A percentile compares a stretch with the other conserved stretches of the same genome.
Conservation (phyloP, 2,888 invertebrate genomes). For the Eupithecia insigniata region DNA sequence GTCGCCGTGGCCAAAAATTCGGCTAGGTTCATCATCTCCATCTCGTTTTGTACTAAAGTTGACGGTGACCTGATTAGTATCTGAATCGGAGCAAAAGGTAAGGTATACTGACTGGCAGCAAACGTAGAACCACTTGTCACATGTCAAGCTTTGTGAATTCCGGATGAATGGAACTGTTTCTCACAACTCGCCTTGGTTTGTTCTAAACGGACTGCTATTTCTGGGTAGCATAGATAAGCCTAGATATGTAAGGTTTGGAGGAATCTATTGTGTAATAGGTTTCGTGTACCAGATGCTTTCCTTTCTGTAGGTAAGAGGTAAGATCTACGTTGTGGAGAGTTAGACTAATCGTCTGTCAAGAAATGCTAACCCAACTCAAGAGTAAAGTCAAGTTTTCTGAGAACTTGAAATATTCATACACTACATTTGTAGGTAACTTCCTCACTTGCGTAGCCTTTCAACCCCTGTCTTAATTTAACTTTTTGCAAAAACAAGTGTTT, state of each 20-base stretch:
- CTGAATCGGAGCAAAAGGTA: conserved; percentile 6
- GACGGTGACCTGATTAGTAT: not conserved
- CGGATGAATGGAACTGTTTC: conserved; percentile 34
- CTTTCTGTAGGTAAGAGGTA: not conserved
- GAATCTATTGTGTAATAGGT: not conserved
- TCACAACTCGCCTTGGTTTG: conserved; percentile 23
- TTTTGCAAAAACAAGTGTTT: conserved; percentile 1
- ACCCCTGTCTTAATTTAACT: conserved; percentile 14
- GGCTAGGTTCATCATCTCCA: not conserved
- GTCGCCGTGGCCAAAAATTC: too few relatives aligned
- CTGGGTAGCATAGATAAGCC: not conserved
- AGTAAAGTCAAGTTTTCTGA: not conserved
- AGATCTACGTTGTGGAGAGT: not conserved
- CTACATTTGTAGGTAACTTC: conserved; percentile 2
- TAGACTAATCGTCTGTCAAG: conserved; percentile 9
- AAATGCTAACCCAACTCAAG: conserved; percentile 12
- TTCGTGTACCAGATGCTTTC: not conserved
- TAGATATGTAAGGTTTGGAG: not conserved
- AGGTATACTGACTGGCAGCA: conserved; percentile 11
- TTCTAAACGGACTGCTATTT: conserved; percentile 15
- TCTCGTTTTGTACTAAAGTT: not conserved
- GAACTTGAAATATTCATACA: conserved; percentile 1
- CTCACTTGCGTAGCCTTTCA: conserved; percentile 8
- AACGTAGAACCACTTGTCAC: conserved; percentile 34
- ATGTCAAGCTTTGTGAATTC: conserved; percentile 38